These are phyloP conservation scores for Dendrocopos noguchii DNA, from an alignment of 2,113 vertebrate genomes.

Conservation along the genomic window DNA sequence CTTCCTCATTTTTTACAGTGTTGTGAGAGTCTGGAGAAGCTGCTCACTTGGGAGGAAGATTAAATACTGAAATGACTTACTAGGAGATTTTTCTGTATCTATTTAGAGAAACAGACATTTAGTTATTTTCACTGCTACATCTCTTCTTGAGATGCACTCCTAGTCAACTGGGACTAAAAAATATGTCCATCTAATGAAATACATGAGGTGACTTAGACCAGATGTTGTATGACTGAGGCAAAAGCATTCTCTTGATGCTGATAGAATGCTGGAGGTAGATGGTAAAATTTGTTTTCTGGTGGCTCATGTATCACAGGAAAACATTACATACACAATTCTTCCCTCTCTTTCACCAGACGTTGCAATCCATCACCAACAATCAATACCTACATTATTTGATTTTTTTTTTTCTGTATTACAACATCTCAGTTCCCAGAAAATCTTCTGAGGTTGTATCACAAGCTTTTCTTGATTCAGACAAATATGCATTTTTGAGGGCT, in stretches of 20 bases:
- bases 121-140: not conserved
- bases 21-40: not conserved
- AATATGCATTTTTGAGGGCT: not conserved
- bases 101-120: not conserved
- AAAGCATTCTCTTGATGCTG: not conserved
- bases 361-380: not conserved
- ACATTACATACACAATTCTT: not conserved
- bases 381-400: not conserved
- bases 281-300: not conserved
- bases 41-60: not conserved
- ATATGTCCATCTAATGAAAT: not conserved
- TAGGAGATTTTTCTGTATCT: not conserved
- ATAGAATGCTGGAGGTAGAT: not conserved
- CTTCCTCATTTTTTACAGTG: not conserved
- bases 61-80: not conserved
- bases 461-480: not conserved
- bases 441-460: not conserved
- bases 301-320: not conserved
- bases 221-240: not conserved
- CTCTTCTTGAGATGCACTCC: not conserved
- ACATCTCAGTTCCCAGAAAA: not conserved
- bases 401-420: not conserved
- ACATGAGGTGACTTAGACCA: not conserved
- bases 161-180: not conserved
- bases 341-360: not conserved